phyloP scores from a whole-genome alignment of 2,888 invertebrate genomes.

The Spisula solida region DNA sequence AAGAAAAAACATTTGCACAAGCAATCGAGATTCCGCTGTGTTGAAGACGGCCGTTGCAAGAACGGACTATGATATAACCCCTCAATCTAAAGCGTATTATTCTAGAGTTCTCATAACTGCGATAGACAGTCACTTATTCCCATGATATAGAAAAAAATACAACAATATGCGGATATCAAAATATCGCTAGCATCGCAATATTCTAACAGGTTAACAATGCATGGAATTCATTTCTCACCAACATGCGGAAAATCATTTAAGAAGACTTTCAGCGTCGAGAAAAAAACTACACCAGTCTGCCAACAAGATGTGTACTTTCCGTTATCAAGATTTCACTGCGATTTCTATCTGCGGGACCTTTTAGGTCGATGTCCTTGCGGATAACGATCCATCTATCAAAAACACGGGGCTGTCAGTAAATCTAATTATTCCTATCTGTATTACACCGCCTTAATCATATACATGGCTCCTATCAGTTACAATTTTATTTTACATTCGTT shows the following conservation, averaged over 20 bases:
- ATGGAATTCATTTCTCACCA: conserved; percentile 3
- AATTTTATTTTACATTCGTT: background rate
- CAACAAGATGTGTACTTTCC: background rate
- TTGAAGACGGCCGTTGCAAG: no score
- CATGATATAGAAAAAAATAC: background rate
- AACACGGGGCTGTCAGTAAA: background rate
- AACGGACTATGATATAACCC: no score
- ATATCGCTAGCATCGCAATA: background rate
- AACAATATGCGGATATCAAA: background rate
- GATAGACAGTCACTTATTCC: no score
- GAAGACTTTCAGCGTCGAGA: background rate
- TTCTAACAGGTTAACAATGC: conserved; percentile 13
- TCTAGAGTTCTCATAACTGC: no score
- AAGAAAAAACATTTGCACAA: no score
- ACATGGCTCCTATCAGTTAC: background rate
- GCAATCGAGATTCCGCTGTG: no score
- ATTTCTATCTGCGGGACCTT: background rate
- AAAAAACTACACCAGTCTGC: background rate
- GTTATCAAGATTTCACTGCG: background rate
- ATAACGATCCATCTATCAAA: background rate
- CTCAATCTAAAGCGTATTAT: no score
- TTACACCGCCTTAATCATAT: background rate
- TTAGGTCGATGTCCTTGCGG: background rate
- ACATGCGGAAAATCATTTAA: conserved; percentile 14
- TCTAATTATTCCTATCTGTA: background rate